These are phyloP conservation scores for Flexamia atlantica DNA, from an alignment of 2,888 invertebrate genomes.

Conservation along the genomic window DNA sequence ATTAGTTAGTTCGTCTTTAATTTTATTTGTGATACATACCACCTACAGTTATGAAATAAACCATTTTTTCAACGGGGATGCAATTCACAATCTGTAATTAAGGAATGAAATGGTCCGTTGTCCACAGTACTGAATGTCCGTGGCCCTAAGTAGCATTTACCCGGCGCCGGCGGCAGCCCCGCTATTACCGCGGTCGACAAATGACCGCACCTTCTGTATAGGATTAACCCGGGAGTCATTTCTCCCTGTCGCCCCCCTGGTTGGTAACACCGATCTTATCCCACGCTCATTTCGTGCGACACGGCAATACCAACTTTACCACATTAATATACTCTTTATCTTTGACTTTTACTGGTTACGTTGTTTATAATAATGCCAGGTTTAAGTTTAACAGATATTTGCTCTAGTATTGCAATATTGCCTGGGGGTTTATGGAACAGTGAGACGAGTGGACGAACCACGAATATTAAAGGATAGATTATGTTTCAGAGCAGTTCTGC, in stretches of 20 bases:
- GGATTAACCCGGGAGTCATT: constrained; percentile 16
- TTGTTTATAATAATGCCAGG: constrained; percentile 38
- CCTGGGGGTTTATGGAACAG: too few species aligned
- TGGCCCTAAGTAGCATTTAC: not conserved
- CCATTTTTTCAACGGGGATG: not conserved
- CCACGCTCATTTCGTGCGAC: constrained; percentile 22
- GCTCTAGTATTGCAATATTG: too few species aligned
- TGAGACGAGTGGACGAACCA: too few species aligned
- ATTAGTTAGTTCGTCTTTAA: not conserved
- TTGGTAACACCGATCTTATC: constrained; percentile 46
- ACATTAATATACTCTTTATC: constrained; percentile 55
- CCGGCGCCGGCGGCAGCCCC: not conserved
- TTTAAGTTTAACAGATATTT: not conserved
- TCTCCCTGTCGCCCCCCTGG: constrained; percentile 35
- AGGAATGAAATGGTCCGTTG: not conserved
- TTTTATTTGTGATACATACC: not conserved
- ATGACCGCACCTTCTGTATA: constrained; percentile 16
- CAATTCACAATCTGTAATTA: constrained; percentile 6
- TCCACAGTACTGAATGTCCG: not conserved
- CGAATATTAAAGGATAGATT: too few species aligned
- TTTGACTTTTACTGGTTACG: constrained; percentile 42
- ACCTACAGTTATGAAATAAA: not conserved
- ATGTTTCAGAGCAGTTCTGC: too few species aligned
- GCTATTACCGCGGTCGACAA: constrained; percentile 18
- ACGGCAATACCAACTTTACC: constrained; percentile 56